phyloP scores from a whole-genome alignment of 2,113 vertebrate species.

The Atlantisia rogersi region DNA sequence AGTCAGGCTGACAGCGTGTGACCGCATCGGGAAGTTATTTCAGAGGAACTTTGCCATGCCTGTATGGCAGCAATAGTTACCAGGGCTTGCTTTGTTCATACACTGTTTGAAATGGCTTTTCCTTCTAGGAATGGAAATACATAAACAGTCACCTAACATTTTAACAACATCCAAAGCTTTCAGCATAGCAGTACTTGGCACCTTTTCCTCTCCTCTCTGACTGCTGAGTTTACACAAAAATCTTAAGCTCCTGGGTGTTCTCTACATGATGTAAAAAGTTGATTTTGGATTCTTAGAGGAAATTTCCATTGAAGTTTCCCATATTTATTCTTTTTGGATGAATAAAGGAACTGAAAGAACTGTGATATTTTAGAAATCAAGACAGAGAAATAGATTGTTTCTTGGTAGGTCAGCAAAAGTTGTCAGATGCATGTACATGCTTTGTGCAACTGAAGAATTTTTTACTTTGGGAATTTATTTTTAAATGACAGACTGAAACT shows the following conservation, averaged over 20 bases:
- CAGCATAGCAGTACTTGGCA: conserved; percentile 36
- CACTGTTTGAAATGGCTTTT: conserved; percentile 25
- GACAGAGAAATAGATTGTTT: conserved; percentile 46
- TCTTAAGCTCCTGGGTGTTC: conserved; percentile 60
- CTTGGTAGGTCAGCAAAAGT: conserved; percentile 8
- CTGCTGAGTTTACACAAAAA: conserved; percentile 54
- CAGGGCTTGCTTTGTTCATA: not conserved
- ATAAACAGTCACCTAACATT: conserved; percentile 22
- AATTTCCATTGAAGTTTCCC: conserved; percentile 70
- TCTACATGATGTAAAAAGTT: conserved; percentile 45
- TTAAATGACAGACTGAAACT: conserved; percentile 15
- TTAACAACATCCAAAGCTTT: conserved; percentile 8
- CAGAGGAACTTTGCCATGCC: not conserved
- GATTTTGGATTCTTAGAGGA: conserved; percentile 61
- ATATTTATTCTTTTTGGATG: conserved; percentile 53
- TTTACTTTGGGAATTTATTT: conserved; percentile 21
- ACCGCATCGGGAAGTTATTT: not conserved
- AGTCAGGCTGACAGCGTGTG: not conserved
- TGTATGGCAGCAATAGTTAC: not conserved
- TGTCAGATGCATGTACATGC: not conserved
- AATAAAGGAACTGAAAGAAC: conserved; percentile 28
- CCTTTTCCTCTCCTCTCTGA: conserved; percentile 4
- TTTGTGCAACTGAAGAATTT: not conserved
- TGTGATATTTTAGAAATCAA: conserved; percentile 1
- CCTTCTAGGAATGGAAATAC: conserved; percentile 43